Conservation (phyloP, 1,140 invertebrate species). For the Cydia amplana region DNA sequence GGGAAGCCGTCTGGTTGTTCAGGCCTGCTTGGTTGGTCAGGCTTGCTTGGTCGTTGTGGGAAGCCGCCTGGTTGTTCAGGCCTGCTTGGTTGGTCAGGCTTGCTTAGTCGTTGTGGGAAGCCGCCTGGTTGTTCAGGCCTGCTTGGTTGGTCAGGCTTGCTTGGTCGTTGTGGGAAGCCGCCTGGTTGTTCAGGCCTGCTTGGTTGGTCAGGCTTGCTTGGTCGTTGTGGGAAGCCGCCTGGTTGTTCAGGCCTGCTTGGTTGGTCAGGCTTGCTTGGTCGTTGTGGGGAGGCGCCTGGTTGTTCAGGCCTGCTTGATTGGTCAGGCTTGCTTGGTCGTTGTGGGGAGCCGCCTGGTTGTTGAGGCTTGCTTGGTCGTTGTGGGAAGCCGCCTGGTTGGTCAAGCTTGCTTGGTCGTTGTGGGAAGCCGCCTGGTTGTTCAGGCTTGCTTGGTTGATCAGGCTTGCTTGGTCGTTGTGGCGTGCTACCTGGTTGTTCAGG, state of each 20-base stretch:
- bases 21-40: background rate
- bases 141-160: background rate
- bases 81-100: background rate
- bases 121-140: background rate
- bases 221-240: too few relatives aligned
- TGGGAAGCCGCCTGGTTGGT: too few relatives aligned
- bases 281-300: too few relatives aligned
- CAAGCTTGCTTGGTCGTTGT: background rate
- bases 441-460: background rate
- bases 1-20: too few relatives aligned
- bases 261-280: too few relatives aligned
- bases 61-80: background rate
- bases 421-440: background rate
- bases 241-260: too few relatives aligned
- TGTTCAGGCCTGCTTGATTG: background rate
- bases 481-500: background rate
- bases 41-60: background rate
- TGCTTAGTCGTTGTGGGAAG: background rate
- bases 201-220: too few relatives aligned
- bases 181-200: too few relatives aligned
- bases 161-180: too few relatives aligned
- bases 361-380: too few relatives aligned
- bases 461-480: background rate
- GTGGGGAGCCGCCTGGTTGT: background rate
- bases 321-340: too few relatives aligned